A percentile compares a stretch with the other conserved stretches of the same genome.
These are phyloP conservation scores for Montipora cactus DNA, from an alignment of 64 coral and sea anemone genomes.

Conservation along the genomic window DNA sequence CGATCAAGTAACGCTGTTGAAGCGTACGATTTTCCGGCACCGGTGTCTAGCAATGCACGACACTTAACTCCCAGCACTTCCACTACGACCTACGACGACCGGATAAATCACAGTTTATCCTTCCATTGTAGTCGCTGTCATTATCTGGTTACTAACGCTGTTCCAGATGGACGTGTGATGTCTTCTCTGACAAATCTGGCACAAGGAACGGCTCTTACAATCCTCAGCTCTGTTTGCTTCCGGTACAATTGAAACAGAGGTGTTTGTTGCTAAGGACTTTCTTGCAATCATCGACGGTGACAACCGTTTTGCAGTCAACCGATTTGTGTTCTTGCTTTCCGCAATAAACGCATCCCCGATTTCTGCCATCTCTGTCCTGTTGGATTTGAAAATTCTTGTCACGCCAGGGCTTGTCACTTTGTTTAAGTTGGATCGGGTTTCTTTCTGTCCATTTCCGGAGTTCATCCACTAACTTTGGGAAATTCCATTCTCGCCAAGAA, in stretches of 20 bases:
- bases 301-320: no score
- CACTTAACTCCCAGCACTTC: conserved; percentile 27
- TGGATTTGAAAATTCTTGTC: conserved; percentile 8
- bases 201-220: no score
- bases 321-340: no score
- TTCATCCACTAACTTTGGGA: not conserved
- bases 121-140: not conserved
- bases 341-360: no score
- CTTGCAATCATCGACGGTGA: no score
- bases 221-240: no score
- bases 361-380: no score
- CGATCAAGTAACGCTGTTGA: conserved; percentile 38
- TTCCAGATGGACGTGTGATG: no score
- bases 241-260: no score
- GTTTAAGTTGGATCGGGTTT: not conserved
- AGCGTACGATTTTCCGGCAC: conserved; percentile 24
- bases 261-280: no score
- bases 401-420: not conserved
- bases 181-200: no score
- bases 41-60: conserved; percentile 34
- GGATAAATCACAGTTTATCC: not conserved
- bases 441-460: conserved; percentile 14
- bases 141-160: conserved; percentile 6
- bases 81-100: conserved; percentile 12
- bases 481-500: conserved; percentile 46